These are phyloP conservation scores for Sarcophilus harrisii DNA, from an alignment of 2,797 vertebrate species.

Conservation along the genomic window DNA sequence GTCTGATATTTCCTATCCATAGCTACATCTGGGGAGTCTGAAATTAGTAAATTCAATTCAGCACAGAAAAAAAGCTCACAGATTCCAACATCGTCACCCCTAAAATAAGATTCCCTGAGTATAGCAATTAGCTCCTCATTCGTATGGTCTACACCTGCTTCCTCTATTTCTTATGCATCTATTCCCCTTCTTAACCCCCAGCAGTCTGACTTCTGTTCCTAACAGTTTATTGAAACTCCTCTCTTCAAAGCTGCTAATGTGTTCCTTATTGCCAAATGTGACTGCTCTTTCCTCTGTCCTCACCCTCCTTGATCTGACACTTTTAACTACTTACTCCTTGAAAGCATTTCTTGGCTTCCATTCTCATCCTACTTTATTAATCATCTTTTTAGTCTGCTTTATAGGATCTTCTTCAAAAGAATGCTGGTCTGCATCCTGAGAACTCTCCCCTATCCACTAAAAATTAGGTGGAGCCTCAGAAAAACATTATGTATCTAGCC, in stretches of 20 bases:
- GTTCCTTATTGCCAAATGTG: background rate
- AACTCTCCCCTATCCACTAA: background rate
- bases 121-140: background rate
- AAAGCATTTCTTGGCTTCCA: background rate
- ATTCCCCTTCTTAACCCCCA: background rate
- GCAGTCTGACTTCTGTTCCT: background rate
- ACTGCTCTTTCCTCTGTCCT: background rate
- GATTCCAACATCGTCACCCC: background rate
- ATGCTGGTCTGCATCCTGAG: background rate
- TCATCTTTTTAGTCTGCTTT: background rate
- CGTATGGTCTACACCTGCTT: background rate
- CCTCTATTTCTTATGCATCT: background rate
- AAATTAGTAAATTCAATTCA: conserved; percentile 9
- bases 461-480: background rate
- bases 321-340: background rate
- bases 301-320: background rate
- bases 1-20: background rate
- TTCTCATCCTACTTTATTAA: background rate
- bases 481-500: background rate
- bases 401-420: background rate
- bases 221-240: background rate
- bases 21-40: conserved; percentile 2
- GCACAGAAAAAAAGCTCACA: background rate
- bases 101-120: conserved; percentile 8
- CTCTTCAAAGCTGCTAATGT: background rate